These are phyloP conservation scores for Hippocampus zosterae DNA, from an alignment of 2,113 vertebrate species.

Conservation along the genomic window DNA sequence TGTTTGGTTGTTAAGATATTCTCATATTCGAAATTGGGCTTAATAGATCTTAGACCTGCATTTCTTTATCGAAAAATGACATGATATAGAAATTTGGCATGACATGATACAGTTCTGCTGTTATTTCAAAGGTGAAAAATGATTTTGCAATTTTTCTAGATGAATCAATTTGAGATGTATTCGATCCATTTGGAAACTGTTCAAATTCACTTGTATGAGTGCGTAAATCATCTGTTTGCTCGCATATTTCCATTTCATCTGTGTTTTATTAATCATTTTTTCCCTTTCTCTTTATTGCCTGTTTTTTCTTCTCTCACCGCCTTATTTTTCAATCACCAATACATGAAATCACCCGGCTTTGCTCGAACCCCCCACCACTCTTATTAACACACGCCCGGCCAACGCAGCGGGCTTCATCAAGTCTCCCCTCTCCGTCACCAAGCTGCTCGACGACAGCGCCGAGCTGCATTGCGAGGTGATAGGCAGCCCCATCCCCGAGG, in stretches of 20 bases:
- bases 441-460: constrained; percentile 72
- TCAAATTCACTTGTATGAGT: background rate
- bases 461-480: constrained; percentile 87
- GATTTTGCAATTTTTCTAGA: background rate
- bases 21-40: background rate
- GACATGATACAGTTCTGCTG: background rate
- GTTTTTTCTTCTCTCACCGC: constrained; percentile 37
- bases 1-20: background rate
- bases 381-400: constrained; percentile 19
- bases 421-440: constrained; percentile 83
- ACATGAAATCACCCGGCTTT: constrained; percentile 41
- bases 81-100: background rate
- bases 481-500: constrained; percentile 83
- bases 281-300: constrained; percentile 55
- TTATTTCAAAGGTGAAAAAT: background rate
- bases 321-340: constrained; percentile 37
- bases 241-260: constrained; percentile 53
- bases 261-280: constrained; percentile 57
- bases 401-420: constrained; percentile 82
- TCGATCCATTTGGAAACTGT: background rate
- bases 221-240: constrained; percentile 29
- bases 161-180: background rate
- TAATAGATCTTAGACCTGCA: background rate
- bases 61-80: background rate
- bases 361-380: constrained; percentile 11